Evolutionary conservation across 2,797 vertebrate species (phyloP).

Genomic region (Simalia tracyae): DNA sequence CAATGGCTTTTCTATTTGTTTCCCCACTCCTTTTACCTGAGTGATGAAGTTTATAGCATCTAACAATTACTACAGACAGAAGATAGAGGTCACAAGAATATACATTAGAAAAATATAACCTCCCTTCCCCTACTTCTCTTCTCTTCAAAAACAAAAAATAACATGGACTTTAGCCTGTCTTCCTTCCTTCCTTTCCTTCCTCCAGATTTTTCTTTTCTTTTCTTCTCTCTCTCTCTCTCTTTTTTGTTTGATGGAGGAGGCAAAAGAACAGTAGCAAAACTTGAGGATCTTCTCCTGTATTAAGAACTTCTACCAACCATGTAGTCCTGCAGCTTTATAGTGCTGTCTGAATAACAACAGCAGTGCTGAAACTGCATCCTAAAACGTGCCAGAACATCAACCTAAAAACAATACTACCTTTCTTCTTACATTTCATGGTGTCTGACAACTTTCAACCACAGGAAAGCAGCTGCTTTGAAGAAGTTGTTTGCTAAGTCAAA

Average conservation of each 20-base stretch:
- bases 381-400: slow-evolving; percentile 50
- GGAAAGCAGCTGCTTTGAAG: slow-evolving; percentile 65
- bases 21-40: not conserved
- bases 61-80: not conserved
- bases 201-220: not conserved
- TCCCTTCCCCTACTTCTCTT: not conserved
- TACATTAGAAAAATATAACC: not conserved
- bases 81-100: not conserved
- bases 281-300: not conserved
- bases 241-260: not conserved
- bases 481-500: slow-evolving; percentile 67
- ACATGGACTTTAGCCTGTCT: not conserved
- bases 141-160: not conserved
- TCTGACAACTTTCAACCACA: slow-evolving; percentile 65
- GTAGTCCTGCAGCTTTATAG: not conserved
- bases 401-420: slow-evolving; percentile 66
- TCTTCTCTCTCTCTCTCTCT: no score
- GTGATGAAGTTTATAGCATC: not conserved
- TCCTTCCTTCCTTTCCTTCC: not conserved
- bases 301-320: not conserved
- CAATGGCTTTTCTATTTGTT: not conserved
- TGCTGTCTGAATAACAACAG: slow-evolving; percentile 15
- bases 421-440: slow-evolving; percentile 54
- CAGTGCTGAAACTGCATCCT: slow-evolving; percentile 53
- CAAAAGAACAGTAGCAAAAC: not conserved